phyloP scores from a whole-genome alignment of 2,888 invertebrate species.

The Campoletis raptor region DNA sequence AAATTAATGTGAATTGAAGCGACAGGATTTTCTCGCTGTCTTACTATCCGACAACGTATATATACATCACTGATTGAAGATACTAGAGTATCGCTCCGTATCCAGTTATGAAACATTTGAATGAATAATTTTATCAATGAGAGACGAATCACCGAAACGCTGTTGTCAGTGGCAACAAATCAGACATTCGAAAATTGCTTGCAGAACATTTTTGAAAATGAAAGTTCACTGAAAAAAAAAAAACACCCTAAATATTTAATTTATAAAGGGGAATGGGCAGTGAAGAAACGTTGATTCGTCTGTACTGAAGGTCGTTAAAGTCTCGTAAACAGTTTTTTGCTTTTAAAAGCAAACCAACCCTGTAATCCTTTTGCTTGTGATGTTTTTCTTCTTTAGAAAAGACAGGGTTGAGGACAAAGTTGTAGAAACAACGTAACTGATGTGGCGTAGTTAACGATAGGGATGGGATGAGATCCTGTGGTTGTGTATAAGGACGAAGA shows the following conservation, averaged over 20 bases:
- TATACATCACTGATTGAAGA: slow-evolving; percentile 19
- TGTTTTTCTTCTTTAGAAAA: not conserved
- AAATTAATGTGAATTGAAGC: slow-evolving; percentile 71
- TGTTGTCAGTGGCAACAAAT: no score
- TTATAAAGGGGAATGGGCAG: not conserved
- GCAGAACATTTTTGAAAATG: not conserved
- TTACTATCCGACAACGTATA: slow-evolving; percentile 5
- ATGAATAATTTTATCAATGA: slow-evolving; percentile 3
- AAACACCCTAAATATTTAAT: not conserved
- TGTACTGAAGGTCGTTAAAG: not conserved
- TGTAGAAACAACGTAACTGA: slow-evolving; percentile 11
- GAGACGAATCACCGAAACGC: not conserved
- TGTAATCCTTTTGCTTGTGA: not conserved
- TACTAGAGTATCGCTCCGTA: not conserved
- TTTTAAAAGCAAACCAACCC: not conserved
- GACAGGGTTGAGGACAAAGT: not conserved
- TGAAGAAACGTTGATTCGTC: not conserved
- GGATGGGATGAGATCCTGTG: not conserved
- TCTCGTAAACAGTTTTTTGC: slow-evolving; percentile 13
- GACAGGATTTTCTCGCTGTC: slow-evolving; percentile 16
- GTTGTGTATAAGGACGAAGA: slow-evolving; percentile 28
- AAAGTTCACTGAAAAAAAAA: not conserved
- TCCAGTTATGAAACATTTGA: not conserved
- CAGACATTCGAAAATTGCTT: not conserved
- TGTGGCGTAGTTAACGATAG: slow-evolving; percentile 34